Percentiles rank a stretch among this genome's conserved stretches.
phyloP scores from a whole-genome alignment of 2,113 vertebrate genomes.

The Neotoma lepida region DNA sequence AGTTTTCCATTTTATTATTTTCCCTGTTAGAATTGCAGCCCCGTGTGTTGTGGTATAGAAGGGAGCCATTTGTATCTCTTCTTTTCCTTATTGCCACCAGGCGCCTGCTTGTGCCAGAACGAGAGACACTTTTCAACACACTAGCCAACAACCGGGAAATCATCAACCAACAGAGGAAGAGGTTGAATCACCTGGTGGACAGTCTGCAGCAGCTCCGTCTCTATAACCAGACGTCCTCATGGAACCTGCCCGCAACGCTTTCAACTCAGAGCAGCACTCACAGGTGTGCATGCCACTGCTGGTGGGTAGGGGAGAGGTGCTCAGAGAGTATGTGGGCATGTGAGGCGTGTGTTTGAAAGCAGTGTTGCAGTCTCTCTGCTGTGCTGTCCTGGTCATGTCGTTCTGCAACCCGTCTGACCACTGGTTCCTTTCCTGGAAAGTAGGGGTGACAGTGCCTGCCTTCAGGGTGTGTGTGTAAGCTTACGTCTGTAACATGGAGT shows the following conservation, averaged over 20 bases:
- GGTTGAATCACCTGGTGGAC: conserved; percentile 89
- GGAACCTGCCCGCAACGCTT: conserved; percentile 77
- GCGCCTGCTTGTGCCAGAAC: conserved; percentile 92
- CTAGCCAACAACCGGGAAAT: conserved; percentile 95
- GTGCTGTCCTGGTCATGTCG: background rate
- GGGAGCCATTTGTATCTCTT: background rate
- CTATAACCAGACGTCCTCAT: conserved; percentile 89
- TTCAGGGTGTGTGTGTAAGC: background rate
- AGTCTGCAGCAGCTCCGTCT: conserved; percentile 92
- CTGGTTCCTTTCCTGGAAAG: background rate
- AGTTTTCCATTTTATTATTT: background rate
- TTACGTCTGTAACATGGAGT: background rate
- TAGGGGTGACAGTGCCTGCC: background rate
- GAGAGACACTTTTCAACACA: conserved; percentile 94
- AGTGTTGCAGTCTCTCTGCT: background rate
- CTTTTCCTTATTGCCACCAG: conserved; percentile 80
- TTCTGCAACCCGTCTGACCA: background rate
- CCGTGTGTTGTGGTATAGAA: background rate
- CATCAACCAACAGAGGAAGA: conserved; percentile 95
- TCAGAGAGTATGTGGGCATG: background rate
- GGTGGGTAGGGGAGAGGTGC: rapidly evolving
- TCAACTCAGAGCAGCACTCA: conserved; percentile 72
- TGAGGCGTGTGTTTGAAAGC: background rate
- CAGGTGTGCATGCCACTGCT: conserved; percentile 69
- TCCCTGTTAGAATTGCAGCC: background rate